Evolutionary conservation across 2,888 invertebrate genomes (phyloP), one percentile per base, ranked within the genome.

Genomic region (Trissoscelio sp.): DNA sequence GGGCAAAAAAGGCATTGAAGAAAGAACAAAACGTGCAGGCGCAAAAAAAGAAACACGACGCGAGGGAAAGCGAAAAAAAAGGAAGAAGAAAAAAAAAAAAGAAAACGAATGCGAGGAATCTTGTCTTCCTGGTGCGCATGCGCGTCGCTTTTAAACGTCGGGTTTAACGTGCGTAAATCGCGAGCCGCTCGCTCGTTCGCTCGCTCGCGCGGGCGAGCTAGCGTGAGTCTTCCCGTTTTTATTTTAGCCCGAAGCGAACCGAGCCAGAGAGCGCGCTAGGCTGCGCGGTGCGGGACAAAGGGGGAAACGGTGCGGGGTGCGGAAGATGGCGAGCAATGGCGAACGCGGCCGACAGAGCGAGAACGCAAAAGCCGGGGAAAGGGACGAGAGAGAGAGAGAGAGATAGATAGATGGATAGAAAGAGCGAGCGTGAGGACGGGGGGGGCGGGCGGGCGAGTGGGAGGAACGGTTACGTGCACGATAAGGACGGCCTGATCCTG

Each of bases 161-260:
- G 81, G 77, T 82, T 86, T 85, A 85, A 85, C 86, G 84, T 84
- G 86, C 87, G 87, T 84, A 86, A 88, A 87, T 87, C 85, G 86
- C 85, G 81, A 83, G 67, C 83, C 83, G 77, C 67, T 72, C 69
- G 75, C 72, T 74, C 79, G 69, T 48, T 67, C 75, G 44, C 44
- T 44, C 44, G 58, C 70, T 39, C 39, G 83, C 83, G 66, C 73
- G 81, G 77, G 74, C 67, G 83, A 79, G 81, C 79, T 53, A 72
- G 70, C 75, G 72, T 64, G 64, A 77, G 81, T 73, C 81, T 77
- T 81, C 62, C 67, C 83, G 82, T 88, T 88, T 89, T 88, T 88
- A 88, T 89, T 88, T 88, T 88, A 87, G 88, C 86, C 86, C 82
- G 87, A 84, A 86, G 88, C 87, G 83, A 87, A 86, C 85, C 57